phyloP scores from a whole-genome alignment of 2,797 vertebrate species.

The Sylvilagus floridanus region DNA sequence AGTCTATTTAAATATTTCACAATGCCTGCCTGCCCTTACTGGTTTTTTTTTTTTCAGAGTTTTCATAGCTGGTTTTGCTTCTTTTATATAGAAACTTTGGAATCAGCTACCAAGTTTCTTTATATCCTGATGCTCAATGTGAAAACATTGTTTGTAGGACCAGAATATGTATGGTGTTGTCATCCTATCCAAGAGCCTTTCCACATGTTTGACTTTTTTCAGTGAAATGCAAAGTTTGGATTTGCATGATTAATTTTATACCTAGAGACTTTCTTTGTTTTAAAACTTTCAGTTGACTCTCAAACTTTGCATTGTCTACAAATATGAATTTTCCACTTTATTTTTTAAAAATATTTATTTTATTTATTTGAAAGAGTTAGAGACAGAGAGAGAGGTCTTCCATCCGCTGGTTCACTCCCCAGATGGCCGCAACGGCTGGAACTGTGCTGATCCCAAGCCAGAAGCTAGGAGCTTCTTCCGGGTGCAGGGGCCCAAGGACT shows the following conservation, averaged over 20 bases:
- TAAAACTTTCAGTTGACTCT: neutral
- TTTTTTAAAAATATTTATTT: too few species aligned
- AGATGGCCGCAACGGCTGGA: too few species aligned
- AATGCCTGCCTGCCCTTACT: neutral
- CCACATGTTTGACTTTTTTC: neutral
- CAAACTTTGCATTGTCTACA: conserved; percentile 11
- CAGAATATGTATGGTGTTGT: neutral
- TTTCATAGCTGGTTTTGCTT: neutral
- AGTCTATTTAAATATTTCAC: conserved; percentile 15
- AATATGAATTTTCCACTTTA: conserved; percentile 8
- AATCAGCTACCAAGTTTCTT: neutral
- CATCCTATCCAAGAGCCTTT: neutral
- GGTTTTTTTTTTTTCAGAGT: neutral
- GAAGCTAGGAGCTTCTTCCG: too few species aligned
- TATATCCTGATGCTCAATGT: neutral
- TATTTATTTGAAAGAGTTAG: too few species aligned
- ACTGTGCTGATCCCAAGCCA: too few species aligned
- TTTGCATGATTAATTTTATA: conserved; percentile 42
- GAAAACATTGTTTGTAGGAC: conserved; percentile 3
- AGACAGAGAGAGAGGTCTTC: too few species aligned
- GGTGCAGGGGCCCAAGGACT: too few species aligned
- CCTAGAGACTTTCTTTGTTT: neutral
- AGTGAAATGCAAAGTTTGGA: neutral
- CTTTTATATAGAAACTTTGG: neutral
- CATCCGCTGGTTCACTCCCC: too few species aligned